Percentiles rank a stretch among this genome's conserved stretches.
phyloP scores from a whole-genome alignment of 2,888 invertebrate genomes.

The Eugnorisma glareosa region DNA sequence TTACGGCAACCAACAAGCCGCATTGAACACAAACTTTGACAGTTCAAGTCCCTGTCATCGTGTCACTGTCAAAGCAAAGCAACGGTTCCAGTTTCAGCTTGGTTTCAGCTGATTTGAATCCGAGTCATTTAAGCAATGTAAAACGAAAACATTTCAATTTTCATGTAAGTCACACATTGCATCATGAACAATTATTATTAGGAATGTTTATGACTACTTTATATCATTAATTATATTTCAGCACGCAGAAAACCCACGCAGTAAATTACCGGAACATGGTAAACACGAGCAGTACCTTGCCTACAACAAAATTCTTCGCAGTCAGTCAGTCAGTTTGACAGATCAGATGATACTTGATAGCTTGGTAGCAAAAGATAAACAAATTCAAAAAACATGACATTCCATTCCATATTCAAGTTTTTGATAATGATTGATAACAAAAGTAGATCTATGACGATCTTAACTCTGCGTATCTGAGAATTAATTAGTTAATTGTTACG shows the following conservation, averaged over 20 bases:
- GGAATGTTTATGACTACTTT: neutral
- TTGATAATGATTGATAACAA: conserved; percentile 46
- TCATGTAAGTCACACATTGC: neutral
- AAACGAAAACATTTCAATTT: neutral
- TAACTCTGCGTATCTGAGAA: neutral
- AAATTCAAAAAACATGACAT: conserved; percentile 50
- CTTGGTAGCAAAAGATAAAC: conserved; percentile 30
- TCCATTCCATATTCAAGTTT: conserved; percentile 31
- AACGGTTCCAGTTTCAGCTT: neutral
- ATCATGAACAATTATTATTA: neutral
- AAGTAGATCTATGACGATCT: conserved; percentile 39
- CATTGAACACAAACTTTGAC: conserved; percentile 49
- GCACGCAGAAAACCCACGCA: neutral
- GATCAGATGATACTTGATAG: too few relatives aligned
- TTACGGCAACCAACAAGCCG: conserved; percentile 48
- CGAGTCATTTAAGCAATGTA: conserved; percentile 8
- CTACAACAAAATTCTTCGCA: neutral
- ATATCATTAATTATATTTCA: neutral
- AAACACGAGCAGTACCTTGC: neutral
- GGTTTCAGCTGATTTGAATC: conserved; percentile 1
- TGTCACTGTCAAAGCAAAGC: neutral
- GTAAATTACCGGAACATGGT: neutral
- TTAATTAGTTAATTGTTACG: conserved; percentile 31
- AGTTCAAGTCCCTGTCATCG: conserved; percentile 5
- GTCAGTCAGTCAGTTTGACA: conserved; percentile 3